Percentiles rank a stretch among this genome's conserved stretches.
phyloP scores from a whole-genome alignment of 2,113 vertebrate genomes.

The Callorhinus ursinus region DNA sequence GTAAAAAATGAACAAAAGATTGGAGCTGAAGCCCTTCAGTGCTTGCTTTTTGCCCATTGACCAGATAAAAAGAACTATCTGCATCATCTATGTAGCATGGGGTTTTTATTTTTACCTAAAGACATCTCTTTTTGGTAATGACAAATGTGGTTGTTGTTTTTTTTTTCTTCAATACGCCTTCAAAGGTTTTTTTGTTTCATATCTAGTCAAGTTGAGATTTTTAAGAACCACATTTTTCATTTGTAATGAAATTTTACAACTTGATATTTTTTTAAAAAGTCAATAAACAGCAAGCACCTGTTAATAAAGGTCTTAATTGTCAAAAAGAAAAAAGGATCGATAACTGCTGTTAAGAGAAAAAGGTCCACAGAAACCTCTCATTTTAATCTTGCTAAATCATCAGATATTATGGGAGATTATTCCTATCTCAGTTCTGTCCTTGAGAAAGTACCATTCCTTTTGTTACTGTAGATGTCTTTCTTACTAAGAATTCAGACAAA shows the following conservation, averaged over 20 bases:
- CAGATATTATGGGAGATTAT: background rate
- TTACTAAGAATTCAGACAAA: background rate
- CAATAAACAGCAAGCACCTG: background rate
- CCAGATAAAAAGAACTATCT: background rate
- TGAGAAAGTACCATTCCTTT: background rate
- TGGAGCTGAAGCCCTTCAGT: background rate
- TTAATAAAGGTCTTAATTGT: background rate
- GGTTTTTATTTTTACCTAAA: background rate
- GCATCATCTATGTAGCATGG: background rate
- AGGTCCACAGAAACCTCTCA: background rate
- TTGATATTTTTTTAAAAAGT: conserved; percentile 3
- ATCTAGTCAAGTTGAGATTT: background rate
- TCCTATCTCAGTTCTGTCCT: background rate
- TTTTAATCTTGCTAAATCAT: background rate
- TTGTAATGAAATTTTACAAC: background rate
- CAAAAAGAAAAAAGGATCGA: background rate
- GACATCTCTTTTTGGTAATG: background rate
- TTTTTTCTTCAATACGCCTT: background rate
- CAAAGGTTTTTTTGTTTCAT: background rate
- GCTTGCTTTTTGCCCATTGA: background rate
- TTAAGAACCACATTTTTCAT: conserved; percentile 60
- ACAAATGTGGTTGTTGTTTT: background rate
- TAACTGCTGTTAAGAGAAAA: background rate
- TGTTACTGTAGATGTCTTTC: background rate
- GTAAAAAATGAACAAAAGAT: background rate